phyloP scores from a whole-genome alignment of 1,140 invertebrate species.

The Doryteuthis pealeii region DNA sequence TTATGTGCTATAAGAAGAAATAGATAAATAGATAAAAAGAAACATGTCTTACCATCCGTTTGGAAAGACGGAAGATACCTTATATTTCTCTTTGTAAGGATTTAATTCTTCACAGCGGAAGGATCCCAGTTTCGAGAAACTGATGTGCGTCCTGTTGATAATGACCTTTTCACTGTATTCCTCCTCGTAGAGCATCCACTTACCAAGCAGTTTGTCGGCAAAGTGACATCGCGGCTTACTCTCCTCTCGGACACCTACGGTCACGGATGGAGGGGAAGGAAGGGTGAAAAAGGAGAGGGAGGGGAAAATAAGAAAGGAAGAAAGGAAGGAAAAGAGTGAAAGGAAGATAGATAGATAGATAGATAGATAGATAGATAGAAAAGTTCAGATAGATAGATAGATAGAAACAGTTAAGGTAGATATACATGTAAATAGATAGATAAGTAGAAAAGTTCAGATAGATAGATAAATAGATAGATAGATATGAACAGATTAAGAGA shows the following conservation, averaged over 20 bases:
- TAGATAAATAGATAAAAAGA: too few species aligned
- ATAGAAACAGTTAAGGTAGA: background rate
- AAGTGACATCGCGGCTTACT: background rate
- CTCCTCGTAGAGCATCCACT: slow-evolving; percentile 35
- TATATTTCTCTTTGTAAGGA: slow-evolving; percentile 27
- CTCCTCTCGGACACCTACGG: background rate
- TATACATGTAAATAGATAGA: background rate
- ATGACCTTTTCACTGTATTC: slow-evolving; percentile 25
- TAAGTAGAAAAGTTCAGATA: too few species aligned
- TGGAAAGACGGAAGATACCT: slow-evolving; percentile 26
- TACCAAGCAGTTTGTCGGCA: slow-evolving; percentile 25
- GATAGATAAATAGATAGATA: too few species aligned
- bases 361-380: background rate
- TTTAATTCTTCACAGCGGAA: slow-evolving; percentile 29
- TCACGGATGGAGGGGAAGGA: too few species aligned
- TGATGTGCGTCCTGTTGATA: slow-evolving; percentile 26
- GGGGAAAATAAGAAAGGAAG: too few species aligned
- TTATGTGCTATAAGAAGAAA: too few species aligned
- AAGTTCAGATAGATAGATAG: background rate
- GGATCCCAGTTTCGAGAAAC: slow-evolving; percentile 30
- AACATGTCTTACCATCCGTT: slow-evolving; percentile 37
- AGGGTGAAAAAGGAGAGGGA: too few species aligned
- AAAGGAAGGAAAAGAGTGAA: too few species aligned
- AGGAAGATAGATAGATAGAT: too few species aligned
- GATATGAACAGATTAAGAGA: too few species aligned